Conservation (phyloP, 2,888 invertebrate genomes). For the Drosophila austrosaltans region DNA sequence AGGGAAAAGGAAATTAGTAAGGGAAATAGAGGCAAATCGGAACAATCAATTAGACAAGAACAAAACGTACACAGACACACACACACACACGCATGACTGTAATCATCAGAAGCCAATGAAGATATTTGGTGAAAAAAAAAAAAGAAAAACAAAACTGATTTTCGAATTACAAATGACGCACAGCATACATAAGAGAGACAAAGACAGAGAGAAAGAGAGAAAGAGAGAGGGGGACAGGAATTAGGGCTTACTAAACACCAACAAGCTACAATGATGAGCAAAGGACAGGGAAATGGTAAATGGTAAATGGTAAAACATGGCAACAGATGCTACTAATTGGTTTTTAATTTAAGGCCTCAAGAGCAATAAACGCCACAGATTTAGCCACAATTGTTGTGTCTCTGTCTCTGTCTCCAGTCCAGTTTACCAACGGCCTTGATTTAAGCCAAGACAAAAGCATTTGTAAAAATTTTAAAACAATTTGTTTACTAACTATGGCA, state of each 20-base stretch:
- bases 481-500: no score
- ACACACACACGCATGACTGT: background rate
- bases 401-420: conserved; percentile 20
- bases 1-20: background rate
- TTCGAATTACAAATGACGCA: conserved; percentile 61
- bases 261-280: conserved; percentile 28
- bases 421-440: conserved; percentile 20
- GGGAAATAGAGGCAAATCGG: background rate
- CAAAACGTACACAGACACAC: background rate
- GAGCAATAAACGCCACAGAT: conserved; percentile 59
- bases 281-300: conserved; percentile 21
- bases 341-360: conserved; percentile 68
- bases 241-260: conserved; percentile 28
- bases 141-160: conserved; percentile 46
- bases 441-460: no score
- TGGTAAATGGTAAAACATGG: conserved; percentile 56
- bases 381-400: conserved; percentile 31
- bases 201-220: background rate
- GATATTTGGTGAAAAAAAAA: conserved; percentile 42
- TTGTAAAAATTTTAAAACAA: no score
- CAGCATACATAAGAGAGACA: conserved; percentile 56
- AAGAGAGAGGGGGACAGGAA: conserved; percentile 22
- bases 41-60: conserved; percentile 6
- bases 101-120: conserved; percentile 14
- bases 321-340: conserved; percentile 67